Base-by-base conservation (phyloP, 2,888 invertebrate species). In the Tiliacea citrago region DNA sequence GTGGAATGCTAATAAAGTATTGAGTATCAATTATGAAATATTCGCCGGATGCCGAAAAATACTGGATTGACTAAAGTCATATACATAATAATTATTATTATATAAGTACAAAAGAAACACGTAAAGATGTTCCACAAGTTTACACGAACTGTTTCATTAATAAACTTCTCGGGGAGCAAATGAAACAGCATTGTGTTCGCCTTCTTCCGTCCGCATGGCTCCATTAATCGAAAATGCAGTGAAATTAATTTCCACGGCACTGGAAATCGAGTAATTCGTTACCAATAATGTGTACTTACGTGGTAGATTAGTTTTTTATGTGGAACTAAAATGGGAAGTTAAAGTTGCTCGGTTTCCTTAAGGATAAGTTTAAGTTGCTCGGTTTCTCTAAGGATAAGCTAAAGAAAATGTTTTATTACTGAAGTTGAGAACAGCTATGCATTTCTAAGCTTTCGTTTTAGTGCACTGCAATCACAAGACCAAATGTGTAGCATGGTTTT, bases 171-270 rank as follows among this genome's bases (percentile, higher is more conserved):
- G n/a, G 77, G 68, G 86, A 73, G 57, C 73, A 51, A 75, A 80
- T 75, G 61, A 68, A 76, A 63, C 62, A 62, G 55, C 55, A 74
- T 84, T 84, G 67, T 68, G 71, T 75, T 57, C 53, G 65, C 68
- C 71, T 74, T 79, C 61, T 86, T 81, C 73, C 55, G 49, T 63
- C 62, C 58, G 71, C 67, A 53, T 63, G 55, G 60, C 58, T 66
- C 68, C 75, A 80, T 84, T 84, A 73, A 81, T 82, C 66, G 68
- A 76, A 86, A 79, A 73, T 78, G 79, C 78, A 82, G 67, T 60
- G 62, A 77, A 80, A 84, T 82, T 80, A 80, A 84, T 86, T 86
- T 80, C 42, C 61, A 66, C 75, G 42, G 72, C 49, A 55, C 70
- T 69, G 68, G 58, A 60, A 74, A 72, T 60, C 65, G 68, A 47